These are phyloP conservation scores for Synanthedon formicaeformis DNA, from an alignment of 2,888 invertebrate species.

Conservation along the genomic window DNA sequence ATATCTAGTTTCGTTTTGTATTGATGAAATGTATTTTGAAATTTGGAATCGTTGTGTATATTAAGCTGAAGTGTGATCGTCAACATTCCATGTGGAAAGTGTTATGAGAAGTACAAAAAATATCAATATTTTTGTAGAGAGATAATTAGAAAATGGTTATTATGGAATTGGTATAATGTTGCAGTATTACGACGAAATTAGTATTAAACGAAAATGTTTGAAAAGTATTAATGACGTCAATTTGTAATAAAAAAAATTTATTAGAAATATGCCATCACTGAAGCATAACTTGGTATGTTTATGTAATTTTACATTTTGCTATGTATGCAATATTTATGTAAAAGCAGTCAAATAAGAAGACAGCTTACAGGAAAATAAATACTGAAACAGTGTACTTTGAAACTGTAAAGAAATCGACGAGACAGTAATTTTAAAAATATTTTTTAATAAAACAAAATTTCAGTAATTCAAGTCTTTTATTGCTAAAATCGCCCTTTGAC, in stretches of 20 bases:
- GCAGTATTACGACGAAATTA: constrained; percentile 58
- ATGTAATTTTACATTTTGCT: constrained; percentile 47
- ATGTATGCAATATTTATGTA: too few relatives aligned
- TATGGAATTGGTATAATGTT: constrained; percentile 47
- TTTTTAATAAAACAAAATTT: constrained; percentile 62
- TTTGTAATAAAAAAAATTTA: constrained; percentile 20
- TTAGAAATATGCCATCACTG: constrained; percentile 24
- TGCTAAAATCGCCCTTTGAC: constrained; percentile 1
- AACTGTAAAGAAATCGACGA: constrained; percentile 21
- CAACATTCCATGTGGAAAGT: constrained; percentile 64
- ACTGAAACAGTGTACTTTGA: too few relatives aligned
- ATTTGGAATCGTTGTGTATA: constrained; percentile 42
- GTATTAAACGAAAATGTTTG: constrained; percentile 32
- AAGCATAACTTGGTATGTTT: constrained; percentile 31
- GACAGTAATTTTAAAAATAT: constrained; percentile 44
- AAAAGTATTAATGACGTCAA: constrained; percentile 32
- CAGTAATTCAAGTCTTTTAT: constrained; percentile 22
- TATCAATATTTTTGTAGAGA: constrained; percentile 64
- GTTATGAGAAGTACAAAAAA: constrained; percentile 66
- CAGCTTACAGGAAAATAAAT: too few relatives aligned
- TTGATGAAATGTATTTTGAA: constrained; percentile 24
- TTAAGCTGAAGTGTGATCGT: constrained; percentile 53
- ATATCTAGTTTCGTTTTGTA: constrained; percentile 22
- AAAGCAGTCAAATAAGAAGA: too few relatives aligned
- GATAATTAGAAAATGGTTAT: constrained; percentile 36